Base-by-base conservation (phyloP, 2,888 invertebrate species). In the Meteorus cinctellus region DNA sequence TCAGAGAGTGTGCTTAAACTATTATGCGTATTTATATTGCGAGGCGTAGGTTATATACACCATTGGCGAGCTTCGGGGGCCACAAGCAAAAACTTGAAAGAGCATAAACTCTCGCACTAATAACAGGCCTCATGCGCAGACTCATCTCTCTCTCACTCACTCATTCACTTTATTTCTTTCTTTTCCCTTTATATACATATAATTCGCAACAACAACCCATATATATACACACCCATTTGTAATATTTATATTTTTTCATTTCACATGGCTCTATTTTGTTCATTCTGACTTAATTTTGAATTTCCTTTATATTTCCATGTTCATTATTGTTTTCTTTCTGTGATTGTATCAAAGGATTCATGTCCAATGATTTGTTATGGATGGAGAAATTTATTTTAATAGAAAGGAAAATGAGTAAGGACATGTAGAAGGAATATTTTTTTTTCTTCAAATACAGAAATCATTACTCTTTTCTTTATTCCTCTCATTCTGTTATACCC, bases 21-120 rank as follows among this genome's bases (percentile, higher is more conserved):
- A 89, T 89, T 88, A 89, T 88, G 85, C 86, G 88, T 89, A 89
- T 89, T 89, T 88, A 89, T 89, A 89, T 89, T 88, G 86, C 87
- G 86, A 86, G 83, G 85, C 85, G 85, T 83, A 69, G 29, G 19
- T 55, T 55, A 19, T 55, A 55, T 55, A 55, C 19, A 69, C 69
- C 74, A 62, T 63, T 24, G 55, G 55, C 19, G 19, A 75, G 74
- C 67, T 65, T 72, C 55, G 19, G 55, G 76, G 72, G 85, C 87
- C 87, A 87, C 79, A 82, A 83, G 86, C 88, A 88, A 88, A 88
- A 88, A 88, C 82, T 82, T 85, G 86, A 88, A 89, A 87, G 87
- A 87, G 88, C 88, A 89, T 89, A 89, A 89, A 89, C 88, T 70
- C 86, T 87, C 86, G 84, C 84, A 84, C 88, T 89, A 89, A 89